Evolutionary conservation across 1,140 invertebrate species (phyloP), one percentile per base, ranked within the genome.

Genomic region (Spodoptera litura): DNA sequence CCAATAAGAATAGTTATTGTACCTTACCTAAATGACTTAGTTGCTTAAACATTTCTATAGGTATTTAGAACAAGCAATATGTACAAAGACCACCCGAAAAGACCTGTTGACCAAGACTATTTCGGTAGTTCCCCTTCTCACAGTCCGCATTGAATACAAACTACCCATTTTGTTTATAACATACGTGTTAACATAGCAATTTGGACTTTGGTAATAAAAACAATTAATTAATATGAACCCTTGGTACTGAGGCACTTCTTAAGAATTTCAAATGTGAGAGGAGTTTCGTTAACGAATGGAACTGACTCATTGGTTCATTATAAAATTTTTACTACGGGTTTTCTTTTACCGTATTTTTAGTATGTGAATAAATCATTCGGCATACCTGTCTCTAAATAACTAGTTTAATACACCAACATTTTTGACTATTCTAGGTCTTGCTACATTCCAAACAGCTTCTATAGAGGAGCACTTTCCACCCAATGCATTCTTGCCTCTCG

Each of bases 151-250:
- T 35, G 68, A 71, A 71, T 71, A 71, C 68, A 71, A 71, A 56
- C 52, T 9, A 27, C 68, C 52, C 66, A 55, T 71, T 71, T 71
- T 55, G 52, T 56, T 68, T 55, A 66, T 51, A 51, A 25, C 64
- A 38, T 52, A 66, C 52, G 68, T 53, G 64, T 56, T 55, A 55
- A 35, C 68, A 10, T 55, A 71, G 68, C 68, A 35, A 71, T 71
- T 71, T 71, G 68, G 68, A 13, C 52, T 35, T 71, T 38, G 49
- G 8, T 71, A 71, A 53, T 55, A 71, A 71, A 71, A 53, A 71
- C 68, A 68, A 68, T 68, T 71, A 71, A 71, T 71, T 71, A 71
- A 56, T 71, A 71, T 64, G 61, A 64, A 64, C 38, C 61, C 44
- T 44, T 15, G 61, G 61, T 64, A 64, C 61, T 64, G 61, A 49